A percentile compares a stretch with the other conserved stretches of the same genome.
Evolutionary conservation across 35 echinoderm and acorn worm species (phyloP).

Genomic region (Strongylocentrotus purpuratus): DNA sequence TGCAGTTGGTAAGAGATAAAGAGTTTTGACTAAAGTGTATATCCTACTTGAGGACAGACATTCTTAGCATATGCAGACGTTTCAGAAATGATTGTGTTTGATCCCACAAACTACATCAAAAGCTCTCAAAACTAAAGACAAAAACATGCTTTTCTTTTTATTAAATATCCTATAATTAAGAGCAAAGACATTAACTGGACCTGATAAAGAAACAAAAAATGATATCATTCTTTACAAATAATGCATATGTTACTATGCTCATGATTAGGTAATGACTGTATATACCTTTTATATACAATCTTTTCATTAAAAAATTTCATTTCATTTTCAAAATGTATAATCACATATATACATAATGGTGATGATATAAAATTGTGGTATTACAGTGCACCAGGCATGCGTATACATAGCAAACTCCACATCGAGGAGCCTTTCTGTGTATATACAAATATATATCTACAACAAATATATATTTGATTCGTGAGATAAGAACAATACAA

Average conservation of each 20-base stretch:
- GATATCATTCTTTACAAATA: constrained; percentile 6
- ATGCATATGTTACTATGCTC: constrained; percentile 7
- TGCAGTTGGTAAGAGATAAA: neutral
- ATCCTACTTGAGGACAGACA: neutral
- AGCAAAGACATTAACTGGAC: neutral
- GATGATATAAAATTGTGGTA: constrained; percentile 38
- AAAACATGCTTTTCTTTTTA: too few relatives aligned
- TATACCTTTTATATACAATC: constrained; percentile 50
- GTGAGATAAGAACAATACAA: constrained; percentile 7
- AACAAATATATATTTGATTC: constrained; percentile 27
- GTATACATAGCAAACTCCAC: neutral
- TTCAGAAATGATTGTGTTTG: neutral
- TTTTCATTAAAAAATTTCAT: constrained; percentile 44
- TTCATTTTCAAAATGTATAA: constrained; percentile 48
- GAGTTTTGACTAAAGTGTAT: neutral
- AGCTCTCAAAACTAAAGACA: too few relatives aligned
- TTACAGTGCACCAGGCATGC: constrained; percentile 52
- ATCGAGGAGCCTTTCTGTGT: neutral
- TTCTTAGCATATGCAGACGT: neutral
- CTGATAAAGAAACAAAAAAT: neutral
- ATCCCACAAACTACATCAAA: neutral
- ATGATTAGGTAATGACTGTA: neutral
- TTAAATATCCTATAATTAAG: too few relatives aligned
- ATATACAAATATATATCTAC: constrained; percentile 33
- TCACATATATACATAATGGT: constrained; percentile 28